Evolutionary conservation across 2,797 vertebrate species (phyloP).

Genomic region (Natrix natrix): DNA sequence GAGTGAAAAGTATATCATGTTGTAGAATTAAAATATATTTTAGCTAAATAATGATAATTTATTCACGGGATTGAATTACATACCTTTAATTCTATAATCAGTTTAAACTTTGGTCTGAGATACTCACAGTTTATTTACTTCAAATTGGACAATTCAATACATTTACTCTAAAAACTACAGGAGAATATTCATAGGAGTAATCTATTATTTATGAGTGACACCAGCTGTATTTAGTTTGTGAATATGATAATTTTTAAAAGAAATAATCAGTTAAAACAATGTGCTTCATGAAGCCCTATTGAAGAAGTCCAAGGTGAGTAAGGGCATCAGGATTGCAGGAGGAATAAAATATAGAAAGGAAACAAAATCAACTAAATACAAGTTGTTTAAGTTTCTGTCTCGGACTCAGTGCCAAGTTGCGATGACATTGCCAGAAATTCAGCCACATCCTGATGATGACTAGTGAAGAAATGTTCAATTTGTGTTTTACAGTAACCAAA

Average conservation of each 20-base stretch:
- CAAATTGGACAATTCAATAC: not conserved
- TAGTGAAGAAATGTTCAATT: slow-evolving; percentile 45
- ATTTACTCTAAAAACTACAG: not conserved
- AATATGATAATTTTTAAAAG: not conserved
- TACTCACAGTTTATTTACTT: not conserved
- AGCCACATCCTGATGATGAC: slow-evolving; percentile 40
- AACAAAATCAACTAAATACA: not conserved
- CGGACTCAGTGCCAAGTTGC: slow-evolving; percentile 34
- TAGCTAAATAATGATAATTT: not conserved
- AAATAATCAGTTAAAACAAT: not conserved
- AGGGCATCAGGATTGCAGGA: not conserved
- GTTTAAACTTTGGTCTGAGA: not conserved
- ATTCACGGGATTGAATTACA: not conserved
- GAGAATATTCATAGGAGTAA: not conserved
- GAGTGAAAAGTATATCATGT: not conserved
- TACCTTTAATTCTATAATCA: not conserved
- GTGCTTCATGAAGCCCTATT: not conserved
- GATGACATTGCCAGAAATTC: slow-evolving; percentile 27
- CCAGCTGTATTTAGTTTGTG: not conserved
- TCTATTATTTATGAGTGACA: not conserved
- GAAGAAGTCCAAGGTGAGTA: not conserved
- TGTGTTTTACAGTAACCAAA: slow-evolving; percentile 53
- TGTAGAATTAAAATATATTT: not conserved
- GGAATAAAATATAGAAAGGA: not conserved
- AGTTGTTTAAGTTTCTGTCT: slow-evolving; percentile 1